Evolutionary conservation across 2,888 invertebrate genomes (phyloP).

Genomic region (Clunio marinus): DNA sequence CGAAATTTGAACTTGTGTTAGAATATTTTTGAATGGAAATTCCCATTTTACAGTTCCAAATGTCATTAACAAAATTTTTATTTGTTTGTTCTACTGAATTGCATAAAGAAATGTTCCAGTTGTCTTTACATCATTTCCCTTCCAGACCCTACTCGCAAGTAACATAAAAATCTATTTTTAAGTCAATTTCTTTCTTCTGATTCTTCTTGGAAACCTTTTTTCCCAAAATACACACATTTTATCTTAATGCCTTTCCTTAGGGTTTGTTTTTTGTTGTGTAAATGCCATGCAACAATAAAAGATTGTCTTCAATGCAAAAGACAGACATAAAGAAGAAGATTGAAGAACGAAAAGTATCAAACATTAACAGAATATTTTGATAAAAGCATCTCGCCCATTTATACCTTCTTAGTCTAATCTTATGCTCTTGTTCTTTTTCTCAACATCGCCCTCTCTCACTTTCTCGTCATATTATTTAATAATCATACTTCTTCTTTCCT

Average conservation of each 20-base stretch:
- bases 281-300: no score
- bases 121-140: neutral
- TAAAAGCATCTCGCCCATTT: neutral
- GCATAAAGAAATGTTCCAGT: conserved; percentile 30
- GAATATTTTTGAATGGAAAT: no score
- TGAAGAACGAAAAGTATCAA: neutral
- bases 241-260: no score
- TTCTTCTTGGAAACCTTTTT: no score
- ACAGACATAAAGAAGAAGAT: no score
- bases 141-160: neutral
- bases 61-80: conserved; percentile 14
- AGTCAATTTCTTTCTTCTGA: no score
- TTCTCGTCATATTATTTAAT: neutral
- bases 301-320: no score
- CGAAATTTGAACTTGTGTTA: no score
- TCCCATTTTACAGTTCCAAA: no score
- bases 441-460: neutral
- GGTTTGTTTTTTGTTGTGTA: no score
- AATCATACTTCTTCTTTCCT: neutral
- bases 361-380: no score
- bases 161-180: neutral
- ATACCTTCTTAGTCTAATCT: neutral
- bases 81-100: conserved; percentile 32
- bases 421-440: neutral
- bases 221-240: no score